These are phyloP conservation scores for Tenthredo distinguenda DNA, from an alignment of 2,888 invertebrate species.

Conservation along the genomic window DNA sequence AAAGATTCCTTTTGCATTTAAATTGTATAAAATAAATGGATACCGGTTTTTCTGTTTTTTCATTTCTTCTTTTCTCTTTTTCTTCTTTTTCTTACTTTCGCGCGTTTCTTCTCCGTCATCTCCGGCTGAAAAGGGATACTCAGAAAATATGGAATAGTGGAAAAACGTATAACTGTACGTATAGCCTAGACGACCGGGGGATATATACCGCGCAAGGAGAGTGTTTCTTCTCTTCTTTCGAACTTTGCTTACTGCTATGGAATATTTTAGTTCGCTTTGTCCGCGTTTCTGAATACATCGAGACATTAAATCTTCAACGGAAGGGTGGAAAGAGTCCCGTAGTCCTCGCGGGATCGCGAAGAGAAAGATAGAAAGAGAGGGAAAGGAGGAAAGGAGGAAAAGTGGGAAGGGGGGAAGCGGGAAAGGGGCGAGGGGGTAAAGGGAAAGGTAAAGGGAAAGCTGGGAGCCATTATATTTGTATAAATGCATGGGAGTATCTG, in stretches of 20 bases:
- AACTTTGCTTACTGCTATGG: conserved; percentile 59
- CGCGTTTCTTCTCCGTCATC: neutral
- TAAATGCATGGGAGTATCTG: conserved; percentile 67
- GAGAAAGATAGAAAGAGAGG: conserved; percentile 40
- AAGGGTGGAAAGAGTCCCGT: neutral
- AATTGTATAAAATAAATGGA: no score
- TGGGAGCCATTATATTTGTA: conserved; percentile 67
- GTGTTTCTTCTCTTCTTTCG: conserved; percentile 2
- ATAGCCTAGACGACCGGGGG: neutral
- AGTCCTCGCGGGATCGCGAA: neutral
- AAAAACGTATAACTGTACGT: neutral
- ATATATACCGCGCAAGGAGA: neutral
- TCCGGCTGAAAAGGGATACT: neutral
- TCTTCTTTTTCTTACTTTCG: neutral
- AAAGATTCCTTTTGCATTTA: no score
- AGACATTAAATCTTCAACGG: conserved; percentile 52
- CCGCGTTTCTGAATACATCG: conserved; percentile 55
- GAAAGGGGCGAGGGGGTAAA: conserved; percentile 1
- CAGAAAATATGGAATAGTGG: neutral
- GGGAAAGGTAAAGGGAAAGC: neutral
- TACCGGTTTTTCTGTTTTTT: no score
- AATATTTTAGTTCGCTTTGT: conserved; percentile 61
- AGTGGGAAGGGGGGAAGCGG: no score
- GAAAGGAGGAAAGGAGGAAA: neutral
- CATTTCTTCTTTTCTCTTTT: neutral